These are phyloP conservation scores for Brachyhypopomus gauderio DNA, from an alignment of 2,113 vertebrate genomes.

Conservation along the genomic window DNA sequence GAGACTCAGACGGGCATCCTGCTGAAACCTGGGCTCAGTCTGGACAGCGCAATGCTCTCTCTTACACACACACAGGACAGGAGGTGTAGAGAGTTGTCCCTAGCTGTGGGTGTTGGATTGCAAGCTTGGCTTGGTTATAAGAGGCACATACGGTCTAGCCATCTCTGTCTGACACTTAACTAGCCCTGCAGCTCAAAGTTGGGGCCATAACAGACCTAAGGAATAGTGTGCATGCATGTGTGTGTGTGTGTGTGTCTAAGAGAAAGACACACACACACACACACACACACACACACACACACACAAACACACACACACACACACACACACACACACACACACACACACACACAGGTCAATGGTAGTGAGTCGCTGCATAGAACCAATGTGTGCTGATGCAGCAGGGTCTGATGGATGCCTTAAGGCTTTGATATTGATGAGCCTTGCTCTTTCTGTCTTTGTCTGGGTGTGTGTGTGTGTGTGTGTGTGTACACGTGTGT, in stretches of 20 bases:
- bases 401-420: conserved; percentile 32
- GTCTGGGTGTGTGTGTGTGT: background rate
- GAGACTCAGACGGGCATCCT: too few species aligned
- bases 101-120: background rate
- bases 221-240: background rate
- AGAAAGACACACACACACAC: background rate
- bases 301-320: background rate
- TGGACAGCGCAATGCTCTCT: too few species aligned
- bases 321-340: background rate
- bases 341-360: background rate
- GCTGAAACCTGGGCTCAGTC: too few species aligned
- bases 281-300: background rate
- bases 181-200: background rate
- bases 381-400: conserved; percentile 23
- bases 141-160: background rate
- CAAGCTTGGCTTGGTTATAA: background rate
- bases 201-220: background rate
- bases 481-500: background rate
- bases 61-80: background rate
- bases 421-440: background rate
- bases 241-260: background rate
- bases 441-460: background rate
- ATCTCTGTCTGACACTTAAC: background rate
- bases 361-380: background rate
- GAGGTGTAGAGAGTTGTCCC: background rate